These are phyloP conservation scores for Cephus rjabovi DNA, from an alignment of 2,888 invertebrate species.

Conservation along the genomic window DNA sequence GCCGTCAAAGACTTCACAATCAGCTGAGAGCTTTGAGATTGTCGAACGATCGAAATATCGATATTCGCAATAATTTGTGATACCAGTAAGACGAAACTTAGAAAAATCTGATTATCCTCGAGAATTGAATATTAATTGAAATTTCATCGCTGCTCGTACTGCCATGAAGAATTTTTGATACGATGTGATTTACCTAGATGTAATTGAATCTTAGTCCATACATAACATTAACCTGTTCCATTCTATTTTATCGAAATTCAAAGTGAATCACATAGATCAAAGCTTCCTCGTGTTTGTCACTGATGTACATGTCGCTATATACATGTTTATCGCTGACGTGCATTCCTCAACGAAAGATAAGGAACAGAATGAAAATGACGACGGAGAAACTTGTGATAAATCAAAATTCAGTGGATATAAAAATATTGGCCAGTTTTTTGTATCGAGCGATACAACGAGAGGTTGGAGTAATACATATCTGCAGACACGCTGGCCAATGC, in stretches of 20 bases:
- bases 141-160: background rate
- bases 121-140: too few relatives aligned
- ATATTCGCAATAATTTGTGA: background rate
- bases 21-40: conserved; percentile 81
- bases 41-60: conserved; percentile 43
- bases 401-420: background rate
- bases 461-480: background rate
- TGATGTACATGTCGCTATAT: too few relatives aligned
- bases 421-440: background rate
- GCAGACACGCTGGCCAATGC: background rate
- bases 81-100: background rate
- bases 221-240: background rate
- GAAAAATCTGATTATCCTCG: background rate
- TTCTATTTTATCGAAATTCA: background rate
- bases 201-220: background rate
- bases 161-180: background rate
- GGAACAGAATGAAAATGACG: background rate
- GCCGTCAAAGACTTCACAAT: conserved; percentile 84
- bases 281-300: background rate
- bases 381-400: background rate
- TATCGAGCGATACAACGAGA: background rate
- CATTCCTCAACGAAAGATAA: background rate
- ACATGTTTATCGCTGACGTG: background rate
- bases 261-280: background rate
- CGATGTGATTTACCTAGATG: background rate